Evolutionary conservation across 2,888 invertebrate genomes (phyloP).

Genomic region (Eupeodes luniger): DNA sequence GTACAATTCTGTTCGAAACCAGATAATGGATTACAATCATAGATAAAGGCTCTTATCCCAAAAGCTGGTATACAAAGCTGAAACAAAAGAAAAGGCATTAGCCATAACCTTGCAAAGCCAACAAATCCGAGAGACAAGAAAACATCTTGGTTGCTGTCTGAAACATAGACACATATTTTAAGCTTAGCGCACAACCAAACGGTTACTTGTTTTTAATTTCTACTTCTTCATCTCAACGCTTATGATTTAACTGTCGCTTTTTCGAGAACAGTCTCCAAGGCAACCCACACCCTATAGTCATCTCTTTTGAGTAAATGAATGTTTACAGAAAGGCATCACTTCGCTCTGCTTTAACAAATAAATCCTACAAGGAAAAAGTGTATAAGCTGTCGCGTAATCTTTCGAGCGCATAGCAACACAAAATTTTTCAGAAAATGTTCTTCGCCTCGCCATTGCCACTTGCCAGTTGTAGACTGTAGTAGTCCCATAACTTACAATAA

Average conservation of each 20-base stretch:
- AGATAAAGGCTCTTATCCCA: too few relatives aligned
- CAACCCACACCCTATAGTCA: constrained; percentile 57
- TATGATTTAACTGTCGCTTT: constrained; percentile 31
- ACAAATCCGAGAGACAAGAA: constrained; percentile 8
- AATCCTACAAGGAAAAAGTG: constrained; percentile 63
- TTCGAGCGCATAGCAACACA: constrained; percentile 74
- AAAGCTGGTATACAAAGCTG: too few relatives aligned
- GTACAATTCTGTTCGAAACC: too few relatives aligned
- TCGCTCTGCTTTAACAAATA: constrained; percentile 61
- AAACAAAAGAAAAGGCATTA: too few relatives aligned
- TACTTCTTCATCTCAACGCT: neutral
- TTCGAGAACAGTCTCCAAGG: constrained; percentile 56
- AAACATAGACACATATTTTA: neutral
- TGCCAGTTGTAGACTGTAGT: constrained; percentile 1
- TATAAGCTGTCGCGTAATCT: constrained; percentile 71
- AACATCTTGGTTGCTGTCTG: neutral
- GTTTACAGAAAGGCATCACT: constrained; percentile 59
- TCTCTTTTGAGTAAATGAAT: constrained; percentile 53
- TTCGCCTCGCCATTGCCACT: constrained; percentile 29
- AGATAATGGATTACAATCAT: too few relatives aligned
- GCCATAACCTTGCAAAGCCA: too few relatives aligned
- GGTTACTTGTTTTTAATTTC: constrained; percentile 17
- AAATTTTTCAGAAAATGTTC: constrained; percentile 65
- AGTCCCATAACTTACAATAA: too few relatives aligned
- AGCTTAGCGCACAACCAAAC: constrained; percentile 23